phyloP scores from a whole-genome alignment of 2,888 invertebrate species.

The Neoaliturus tenellus region DNA sequence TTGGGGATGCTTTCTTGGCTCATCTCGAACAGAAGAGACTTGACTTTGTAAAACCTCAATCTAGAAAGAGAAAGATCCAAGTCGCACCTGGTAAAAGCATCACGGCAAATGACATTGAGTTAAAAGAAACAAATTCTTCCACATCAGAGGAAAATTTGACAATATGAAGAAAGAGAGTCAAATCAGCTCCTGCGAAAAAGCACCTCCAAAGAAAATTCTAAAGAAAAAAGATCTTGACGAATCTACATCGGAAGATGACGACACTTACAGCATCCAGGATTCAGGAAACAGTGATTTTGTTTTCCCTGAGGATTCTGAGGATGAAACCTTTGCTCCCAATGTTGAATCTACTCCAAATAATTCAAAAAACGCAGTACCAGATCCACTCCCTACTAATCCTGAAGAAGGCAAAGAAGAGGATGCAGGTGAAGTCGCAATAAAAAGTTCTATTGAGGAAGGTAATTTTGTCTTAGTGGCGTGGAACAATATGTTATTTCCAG shows the following conservation, averaged over 20 bases:
- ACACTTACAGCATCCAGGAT: slow-evolving; percentile 38
- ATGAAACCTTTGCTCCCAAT: neutral
- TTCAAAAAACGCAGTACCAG: neutral
- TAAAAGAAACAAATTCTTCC: neutral
- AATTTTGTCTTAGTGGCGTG: slow-evolving; percentile 45
- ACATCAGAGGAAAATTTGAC: slow-evolving; percentile 8
- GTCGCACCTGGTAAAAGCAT: slow-evolving; percentile 41
- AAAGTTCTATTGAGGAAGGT: slow-evolving; percentile 39
- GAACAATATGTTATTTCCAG: slow-evolving; percentile 31
- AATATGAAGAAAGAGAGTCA: slow-evolving; percentile 7
- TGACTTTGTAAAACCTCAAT: slow-evolving; percentile 15
- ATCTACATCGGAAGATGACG: slow-evolving; percentile 41
- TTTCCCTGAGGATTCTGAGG: slow-evolving; percentile 27
- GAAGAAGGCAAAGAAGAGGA: slow-evolving; percentile 6
- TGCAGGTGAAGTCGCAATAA: slow-evolving; percentile 1
- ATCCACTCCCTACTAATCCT: neutral
- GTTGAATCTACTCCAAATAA: neutral
- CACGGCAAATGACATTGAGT: slow-evolving; percentile 1
- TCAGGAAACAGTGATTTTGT: slow-evolving; percentile 43
- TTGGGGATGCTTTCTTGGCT: slow-evolving; percentile 43
- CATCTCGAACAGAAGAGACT: slow-evolving; percentile 33
- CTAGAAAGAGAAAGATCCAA: slow-evolving; percentile 27
- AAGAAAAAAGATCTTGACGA: slow-evolving; percentile 16
- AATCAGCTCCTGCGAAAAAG: slow-evolving; percentile 22
- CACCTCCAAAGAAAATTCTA: neutral